Conservation (phyloP, 2,888 invertebrate genomes). For the Acrocyrtus sp. region DNA sequence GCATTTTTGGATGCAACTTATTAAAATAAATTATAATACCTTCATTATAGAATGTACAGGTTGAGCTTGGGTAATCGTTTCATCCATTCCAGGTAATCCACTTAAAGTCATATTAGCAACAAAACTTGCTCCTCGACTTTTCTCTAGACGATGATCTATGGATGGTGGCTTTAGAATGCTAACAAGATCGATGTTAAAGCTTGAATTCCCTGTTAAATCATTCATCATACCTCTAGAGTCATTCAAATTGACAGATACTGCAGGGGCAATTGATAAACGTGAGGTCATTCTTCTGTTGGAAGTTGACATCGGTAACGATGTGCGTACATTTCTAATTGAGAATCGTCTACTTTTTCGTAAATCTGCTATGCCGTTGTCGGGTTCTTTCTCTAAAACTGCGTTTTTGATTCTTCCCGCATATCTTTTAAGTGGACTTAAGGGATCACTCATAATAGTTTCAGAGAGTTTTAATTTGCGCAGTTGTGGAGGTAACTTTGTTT, state of each 20-base stretch:
- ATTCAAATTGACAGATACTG: conserved; percentile 5
- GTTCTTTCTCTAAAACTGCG: conserved; percentile 7
- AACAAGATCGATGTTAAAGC: conserved; percentile 40
- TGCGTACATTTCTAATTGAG: background rate
- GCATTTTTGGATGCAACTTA: too few relatives aligned
- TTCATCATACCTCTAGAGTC: background rate
- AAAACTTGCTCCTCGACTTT: conserved; percentile 4
- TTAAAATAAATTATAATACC: conserved; percentile 41
- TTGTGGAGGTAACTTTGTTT: conserved; percentile 40
- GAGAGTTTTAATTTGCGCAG: conserved; percentile 27
- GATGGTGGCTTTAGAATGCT: conserved; percentile 54
- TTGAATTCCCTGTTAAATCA: background rate
- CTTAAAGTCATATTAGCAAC: background rate
- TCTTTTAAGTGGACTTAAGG: conserved; percentile 51
- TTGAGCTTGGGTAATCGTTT: background rate
- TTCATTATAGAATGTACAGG: conserved; percentile 59
- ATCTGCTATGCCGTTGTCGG: background rate
- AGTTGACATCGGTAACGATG: background rate
- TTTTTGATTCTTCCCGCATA: conserved; percentile 45
- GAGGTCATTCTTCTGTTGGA: background rate
- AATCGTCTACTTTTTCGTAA: background rate
- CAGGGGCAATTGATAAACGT: background rate
- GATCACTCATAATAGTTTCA: conserved; percentile 20
- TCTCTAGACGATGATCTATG: conserved; percentile 51
- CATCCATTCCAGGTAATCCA: conserved; percentile 6